phyloP scores from a whole-genome alignment of 1,140 invertebrate species.

The Triops longicaudatus region DNA sequence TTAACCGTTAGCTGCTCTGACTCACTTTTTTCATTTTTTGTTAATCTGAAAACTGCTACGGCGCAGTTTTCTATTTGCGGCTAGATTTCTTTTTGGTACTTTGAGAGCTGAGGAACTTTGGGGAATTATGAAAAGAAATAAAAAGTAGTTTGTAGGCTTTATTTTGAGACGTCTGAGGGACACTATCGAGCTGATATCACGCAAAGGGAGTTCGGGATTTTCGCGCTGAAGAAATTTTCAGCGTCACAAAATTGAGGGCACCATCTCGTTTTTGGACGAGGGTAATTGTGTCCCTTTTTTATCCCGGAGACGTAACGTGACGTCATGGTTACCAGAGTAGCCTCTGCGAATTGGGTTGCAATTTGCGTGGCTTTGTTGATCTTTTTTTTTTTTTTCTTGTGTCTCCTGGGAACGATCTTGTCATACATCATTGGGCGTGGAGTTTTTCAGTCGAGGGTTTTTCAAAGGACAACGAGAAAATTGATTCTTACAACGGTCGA shows the following conservation, averaged over 20 bases:
- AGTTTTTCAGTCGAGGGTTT: background rate
- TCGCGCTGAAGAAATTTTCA: too few relatives aligned
- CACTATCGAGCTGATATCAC: too few relatives aligned
- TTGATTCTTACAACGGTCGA: background rate
- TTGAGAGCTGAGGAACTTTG: too few relatives aligned
- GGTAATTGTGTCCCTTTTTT: background rate
- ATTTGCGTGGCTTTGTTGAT: background rate
- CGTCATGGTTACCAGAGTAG: constrained; percentile 1
- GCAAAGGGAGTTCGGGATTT: too few relatives aligned
- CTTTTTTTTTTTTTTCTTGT: background rate
- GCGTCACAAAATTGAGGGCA: background rate
- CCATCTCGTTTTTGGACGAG: background rate
- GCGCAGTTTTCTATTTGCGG: too few relatives aligned
- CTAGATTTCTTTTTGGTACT: too few relatives aligned
- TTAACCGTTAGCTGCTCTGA: background rate
- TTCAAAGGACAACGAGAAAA: background rate
- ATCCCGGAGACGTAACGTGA: background rate
- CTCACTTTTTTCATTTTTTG: too few relatives aligned
- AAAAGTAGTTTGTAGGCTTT: too few relatives aligned
- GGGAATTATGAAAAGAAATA: too few relatives aligned
- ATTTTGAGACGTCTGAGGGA: too few relatives aligned
- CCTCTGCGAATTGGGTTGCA: background rate
- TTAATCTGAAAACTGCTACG: too few relatives aligned
- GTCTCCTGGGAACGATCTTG: background rate
- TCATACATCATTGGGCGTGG: background rate